phyloP scores from a whole-genome alignment of 2,113 vertebrate species.

The Phyllopteryx taeniolatus region DNA sequence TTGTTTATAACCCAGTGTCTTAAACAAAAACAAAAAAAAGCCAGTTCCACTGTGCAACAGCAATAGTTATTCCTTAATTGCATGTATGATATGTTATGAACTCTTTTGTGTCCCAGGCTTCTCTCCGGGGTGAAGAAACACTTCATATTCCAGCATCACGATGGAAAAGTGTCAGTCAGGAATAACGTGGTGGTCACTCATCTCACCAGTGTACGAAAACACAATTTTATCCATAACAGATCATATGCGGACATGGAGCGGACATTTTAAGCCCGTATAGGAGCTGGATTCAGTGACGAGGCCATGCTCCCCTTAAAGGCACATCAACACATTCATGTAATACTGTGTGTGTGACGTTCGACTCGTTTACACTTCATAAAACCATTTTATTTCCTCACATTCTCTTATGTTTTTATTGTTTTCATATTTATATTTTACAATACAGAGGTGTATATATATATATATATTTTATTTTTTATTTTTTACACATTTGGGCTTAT shows the following conservation, averaged over 20 bases:
- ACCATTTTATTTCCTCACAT: no score
- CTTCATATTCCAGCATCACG: constrained; percentile 91
- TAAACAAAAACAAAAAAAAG: background rate
- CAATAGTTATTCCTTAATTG: no score
- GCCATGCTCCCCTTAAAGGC: no score
- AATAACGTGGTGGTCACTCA: constrained; percentile 91
- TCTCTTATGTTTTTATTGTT: no score
- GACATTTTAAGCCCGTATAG: no score
- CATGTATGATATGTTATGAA: background rate
- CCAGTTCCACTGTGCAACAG: background rate
- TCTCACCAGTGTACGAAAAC: constrained; percentile 84
- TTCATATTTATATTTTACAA: no score
- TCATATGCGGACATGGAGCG: background rate
- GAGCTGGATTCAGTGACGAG: no score
- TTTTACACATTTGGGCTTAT: no score
- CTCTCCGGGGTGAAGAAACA: constrained; percentile 94
- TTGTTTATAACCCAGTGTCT: background rate
- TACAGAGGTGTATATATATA: no score
- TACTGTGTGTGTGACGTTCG: no score
- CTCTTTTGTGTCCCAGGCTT: constrained; percentile 77
- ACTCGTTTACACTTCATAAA: no score
- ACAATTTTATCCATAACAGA: background rate
- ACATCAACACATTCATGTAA: no score
- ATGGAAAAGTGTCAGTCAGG: constrained; percentile 90
- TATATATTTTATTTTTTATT: background rate